Percentiles rank a stretch among this genome's conserved stretches.
Conservation (phyloP, 30 jellyfish, hydroid and myxozoan species). For the Haliclystus octoradiatus region DNA sequence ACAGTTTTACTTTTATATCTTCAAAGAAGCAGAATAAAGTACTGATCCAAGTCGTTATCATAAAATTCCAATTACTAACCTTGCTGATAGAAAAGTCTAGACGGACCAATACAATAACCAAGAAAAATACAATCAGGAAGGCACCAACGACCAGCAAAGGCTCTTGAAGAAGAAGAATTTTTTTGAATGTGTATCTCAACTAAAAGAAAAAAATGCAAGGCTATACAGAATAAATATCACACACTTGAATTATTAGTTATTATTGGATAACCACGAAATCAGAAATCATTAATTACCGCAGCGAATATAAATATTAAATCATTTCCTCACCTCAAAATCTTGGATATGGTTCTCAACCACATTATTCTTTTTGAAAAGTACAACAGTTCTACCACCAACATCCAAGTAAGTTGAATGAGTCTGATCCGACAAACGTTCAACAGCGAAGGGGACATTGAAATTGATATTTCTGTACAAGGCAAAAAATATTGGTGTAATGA, state of each 20-base stretch:
- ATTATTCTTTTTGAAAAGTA: conserved; percentile 53
- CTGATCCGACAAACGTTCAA: conserved; percentile 16
- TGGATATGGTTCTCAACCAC: conserved; percentile 84
- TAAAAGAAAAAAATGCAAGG: conserved; percentile 11
- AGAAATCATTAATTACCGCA: no score
- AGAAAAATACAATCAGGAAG: conserved; percentile 45
- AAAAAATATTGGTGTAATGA: neutral
- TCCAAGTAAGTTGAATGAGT: conserved; percentile 71
- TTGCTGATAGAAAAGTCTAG: conserved; percentile 85
- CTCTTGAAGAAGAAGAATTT: conserved; percentile 57
- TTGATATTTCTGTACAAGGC: conserved; percentile 38
- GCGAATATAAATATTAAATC: no score
- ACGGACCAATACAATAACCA: conserved; percentile 58
- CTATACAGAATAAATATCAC: neutral
- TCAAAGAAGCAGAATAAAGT: no score
- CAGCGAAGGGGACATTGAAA: conserved; percentile 42
- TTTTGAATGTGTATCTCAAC: conserved; percentile 69
- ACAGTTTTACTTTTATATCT: no score
- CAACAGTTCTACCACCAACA: conserved; percentile 82
- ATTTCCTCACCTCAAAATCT: conserved; percentile 86
- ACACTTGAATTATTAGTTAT: neutral
- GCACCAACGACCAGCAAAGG: conserved; percentile 84
- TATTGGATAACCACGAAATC: no score
- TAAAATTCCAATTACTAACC: conserved; percentile 51
- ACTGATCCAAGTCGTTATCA: no score